phyloP scores from a whole-genome alignment of 2,113 vertebrate species.

The Malaclemys terrapin region DNA sequence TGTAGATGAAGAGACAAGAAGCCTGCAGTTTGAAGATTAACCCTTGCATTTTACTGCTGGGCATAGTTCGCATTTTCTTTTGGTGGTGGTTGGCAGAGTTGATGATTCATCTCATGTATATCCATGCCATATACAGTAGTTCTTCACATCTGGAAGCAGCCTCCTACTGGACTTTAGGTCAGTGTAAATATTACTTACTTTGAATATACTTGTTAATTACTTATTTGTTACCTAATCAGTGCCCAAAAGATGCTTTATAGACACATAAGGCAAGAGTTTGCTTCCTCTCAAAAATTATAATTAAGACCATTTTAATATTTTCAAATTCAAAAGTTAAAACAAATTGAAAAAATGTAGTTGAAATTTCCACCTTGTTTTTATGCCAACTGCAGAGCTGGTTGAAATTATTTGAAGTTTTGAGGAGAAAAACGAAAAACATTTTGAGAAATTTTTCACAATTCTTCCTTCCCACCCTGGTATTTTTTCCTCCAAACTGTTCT shows the following conservation, averaged over 20 bases:
- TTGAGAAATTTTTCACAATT: not conserved
- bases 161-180: constrained; percentile 93
- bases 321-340: not conserved
- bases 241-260: not conserved
- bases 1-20: constrained; percentile 85
- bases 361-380: not conserved
- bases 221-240: fast-evolving
- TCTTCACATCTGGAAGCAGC: constrained; percentile 85
- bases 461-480: not conserved
- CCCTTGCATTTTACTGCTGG: constrained; percentile 64
- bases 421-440: not conserved
- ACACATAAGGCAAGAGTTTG: not conserved
- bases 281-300: not conserved
- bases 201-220: not conserved
- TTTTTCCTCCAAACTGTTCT: not conserved
- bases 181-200: constrained; percentile 44
- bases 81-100: constrained; percentile 94
- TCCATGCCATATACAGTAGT: constrained; percentile 91
- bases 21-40: constrained; percentile 55
- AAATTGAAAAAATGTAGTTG: not conserved
- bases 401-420: not conserved
- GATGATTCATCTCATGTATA: constrained; percentile 94
- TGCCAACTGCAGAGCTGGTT: not conserved
- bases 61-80: constrained; percentile 83
- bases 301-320: not conserved